These are phyloP conservation scores for Drosophila kurseongensis DNA, from an alignment of 1,140 invertebrate species.

Conservation along the genomic window DNA sequence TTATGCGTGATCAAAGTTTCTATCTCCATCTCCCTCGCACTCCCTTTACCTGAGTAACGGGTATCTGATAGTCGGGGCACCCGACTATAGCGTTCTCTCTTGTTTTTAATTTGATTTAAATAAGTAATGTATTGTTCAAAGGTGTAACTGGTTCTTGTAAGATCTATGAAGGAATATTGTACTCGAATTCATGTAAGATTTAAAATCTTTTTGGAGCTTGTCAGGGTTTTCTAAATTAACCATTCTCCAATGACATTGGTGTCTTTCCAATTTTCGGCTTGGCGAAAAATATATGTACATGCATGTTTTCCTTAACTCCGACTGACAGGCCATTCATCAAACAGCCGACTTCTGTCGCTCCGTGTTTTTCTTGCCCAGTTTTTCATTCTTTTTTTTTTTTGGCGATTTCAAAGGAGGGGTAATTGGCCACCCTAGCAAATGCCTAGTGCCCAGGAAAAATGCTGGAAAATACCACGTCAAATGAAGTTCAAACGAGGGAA, in stretches of 20 bases:
- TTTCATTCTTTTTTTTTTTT: neutral
- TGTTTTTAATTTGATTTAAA: no score
- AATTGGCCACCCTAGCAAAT: slow-evolving; percentile 53
- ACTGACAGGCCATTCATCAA: slow-evolving; percentile 77
- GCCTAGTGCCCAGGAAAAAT: slow-evolving; percentile 9
- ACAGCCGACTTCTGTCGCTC: slow-evolving; percentile 21
- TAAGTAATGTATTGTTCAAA: no score
- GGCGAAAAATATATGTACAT: slow-evolving; percentile 10
- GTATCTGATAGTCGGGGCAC: no score
- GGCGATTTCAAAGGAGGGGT: slow-evolving; percentile 28
- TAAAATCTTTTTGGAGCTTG: neutral
- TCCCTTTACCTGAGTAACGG: no score
- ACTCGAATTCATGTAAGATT: no score
- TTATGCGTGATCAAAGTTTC: no score
- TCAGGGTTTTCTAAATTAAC: no score
- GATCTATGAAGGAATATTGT: no score
- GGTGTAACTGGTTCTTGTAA: no score
- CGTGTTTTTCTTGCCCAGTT: neutral
- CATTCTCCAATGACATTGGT: neutral
- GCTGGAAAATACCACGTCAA: slow-evolving; percentile 57
- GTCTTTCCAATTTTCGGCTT: neutral
- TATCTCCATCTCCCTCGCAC: no score
- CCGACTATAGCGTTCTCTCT: no score
- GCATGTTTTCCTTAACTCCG: slow-evolving; percentile 5
- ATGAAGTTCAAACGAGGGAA: slow-evolving; percentile 59